phyloP scores from a whole-genome alignment of 2,888 invertebrate genomes.

The Folsomia manolachei region DNA sequence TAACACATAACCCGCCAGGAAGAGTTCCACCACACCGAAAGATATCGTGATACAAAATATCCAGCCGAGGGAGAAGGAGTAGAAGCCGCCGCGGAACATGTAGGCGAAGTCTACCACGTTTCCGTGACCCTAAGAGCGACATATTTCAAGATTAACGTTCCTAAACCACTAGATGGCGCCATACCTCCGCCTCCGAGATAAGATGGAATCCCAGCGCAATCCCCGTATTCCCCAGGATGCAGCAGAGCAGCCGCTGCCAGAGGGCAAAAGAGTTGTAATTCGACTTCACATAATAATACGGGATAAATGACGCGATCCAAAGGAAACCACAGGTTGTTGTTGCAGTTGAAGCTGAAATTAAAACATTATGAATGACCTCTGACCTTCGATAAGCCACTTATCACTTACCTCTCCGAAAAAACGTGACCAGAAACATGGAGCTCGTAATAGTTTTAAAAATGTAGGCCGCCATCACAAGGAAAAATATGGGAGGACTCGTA shows the following conservation, averaged over 20 bases:
- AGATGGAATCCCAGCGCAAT: slow-evolving; percentile 29
- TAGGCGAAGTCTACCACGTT: slow-evolving; percentile 12
- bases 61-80: slow-evolving; percentile 21
- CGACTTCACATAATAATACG: slow-evolving; percentile 26
- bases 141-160: not conserved
- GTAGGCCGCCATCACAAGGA: slow-evolving; percentile 24
- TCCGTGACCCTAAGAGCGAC: not conserved
- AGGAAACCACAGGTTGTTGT: slow-evolving; percentile 26
- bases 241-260: slow-evolving; percentile 2
- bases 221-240: slow-evolving; percentile 23
- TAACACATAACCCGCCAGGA: slow-evolving; percentile 17
- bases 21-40: slow-evolving; percentile 5
- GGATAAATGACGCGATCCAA: slow-evolving; percentile 20
- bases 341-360: slow-evolving; percentile 27
- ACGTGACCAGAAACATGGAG: slow-evolving; percentile 20
- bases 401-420: slow-evolving; percentile 26
- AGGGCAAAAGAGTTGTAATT: slow-evolving; percentile 15
- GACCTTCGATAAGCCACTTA: not conserved
- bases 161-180: not conserved
- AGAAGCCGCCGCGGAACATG: not conserved
- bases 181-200: slow-evolving; percentile 22
- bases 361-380: not conserved
- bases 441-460: slow-evolving; percentile 23
- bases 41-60: slow-evolving; percentile 14
- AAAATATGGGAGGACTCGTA: slow-evolving; percentile 20